Conservation (phyloP, 2,797 vertebrate species). For the Phrynocephalus forsythii region DNA sequence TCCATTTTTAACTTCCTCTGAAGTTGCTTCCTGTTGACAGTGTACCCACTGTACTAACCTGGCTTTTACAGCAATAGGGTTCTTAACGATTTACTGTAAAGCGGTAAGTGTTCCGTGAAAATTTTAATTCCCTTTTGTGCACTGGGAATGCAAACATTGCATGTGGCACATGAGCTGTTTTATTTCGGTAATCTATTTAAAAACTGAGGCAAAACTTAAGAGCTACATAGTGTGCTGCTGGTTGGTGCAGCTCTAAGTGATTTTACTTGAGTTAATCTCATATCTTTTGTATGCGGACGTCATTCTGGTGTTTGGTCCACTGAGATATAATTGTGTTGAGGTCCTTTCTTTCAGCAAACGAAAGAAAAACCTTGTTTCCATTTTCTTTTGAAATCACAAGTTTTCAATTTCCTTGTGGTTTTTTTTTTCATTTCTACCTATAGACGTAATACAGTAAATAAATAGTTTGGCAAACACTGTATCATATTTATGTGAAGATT, state of each 20-base stretch:
- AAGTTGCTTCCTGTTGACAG: too few species aligned
- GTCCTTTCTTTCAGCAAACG: background rate
- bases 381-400: background rate
- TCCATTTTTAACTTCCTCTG: too few species aligned
- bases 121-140: background rate
- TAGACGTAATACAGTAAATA: conserved; percentile 44
- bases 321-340: background rate
- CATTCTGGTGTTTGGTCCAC: conserved; percentile 17
- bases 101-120: background rate
- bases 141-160: conserved; percentile 2
- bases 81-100: too few species aligned
- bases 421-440: conserved; percentile 31
- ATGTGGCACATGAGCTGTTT: background rate
- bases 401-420: background rate
- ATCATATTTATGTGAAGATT: background rate
- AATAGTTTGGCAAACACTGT: conserved; percentile 44
- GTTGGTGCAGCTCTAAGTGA: conserved; percentile 1
- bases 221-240: background rate
- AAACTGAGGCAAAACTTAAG: conserved; percentile 24
- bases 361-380: background rate
- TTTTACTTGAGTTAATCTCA: background rate
- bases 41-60: too few species aligned
- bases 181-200: conserved; percentile 58
- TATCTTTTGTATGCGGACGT: conserved; percentile 1
- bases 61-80: too few species aligned